Percentiles rank a stretch among this genome's conserved stretches.
These are phyloP conservation scores for Sarcophaga subvicina DNA, from an alignment of 2,888 invertebrate species.

Conservation along the genomic window DNA sequence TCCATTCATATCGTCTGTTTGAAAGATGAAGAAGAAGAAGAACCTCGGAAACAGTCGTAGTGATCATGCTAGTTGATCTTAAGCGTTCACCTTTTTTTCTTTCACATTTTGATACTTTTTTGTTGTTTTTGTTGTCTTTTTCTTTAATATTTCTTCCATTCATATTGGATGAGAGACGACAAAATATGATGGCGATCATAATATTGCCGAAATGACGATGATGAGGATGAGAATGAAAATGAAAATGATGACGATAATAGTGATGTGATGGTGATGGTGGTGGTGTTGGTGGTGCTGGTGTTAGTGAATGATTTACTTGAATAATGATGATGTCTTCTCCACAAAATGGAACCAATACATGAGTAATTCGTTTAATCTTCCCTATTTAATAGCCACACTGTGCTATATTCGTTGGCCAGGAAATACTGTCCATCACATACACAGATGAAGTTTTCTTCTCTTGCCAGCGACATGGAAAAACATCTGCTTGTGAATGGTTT, in stretches of 20 bases:
- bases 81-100: slow-evolving; percentile 55
- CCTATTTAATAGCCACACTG: neutral
- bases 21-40: slow-evolving; percentile 50
- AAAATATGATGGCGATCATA: slow-evolving; percentile 64
- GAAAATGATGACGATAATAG: slow-evolving; percentile 39
- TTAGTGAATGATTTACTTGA: slow-evolving; percentile 52
- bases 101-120: slow-evolving; percentile 39
- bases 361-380: slow-evolving; percentile 19
- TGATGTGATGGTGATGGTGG: slow-evolving; percentile 1
- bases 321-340: slow-evolving; percentile 68
- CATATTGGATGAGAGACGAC: slow-evolving; percentile 47
- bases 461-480: slow-evolving; percentile 55
- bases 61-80: slow-evolving; percentile 64
- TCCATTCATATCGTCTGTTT: slow-evolving; percentile 53
- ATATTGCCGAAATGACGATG: slow-evolving; percentile 49
- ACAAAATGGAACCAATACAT: slow-evolving; percentile 40
- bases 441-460: slow-evolving; percentile 39
- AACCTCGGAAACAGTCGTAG: slow-evolving; percentile 33
- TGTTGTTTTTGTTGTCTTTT: neutral
- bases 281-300: neutral
- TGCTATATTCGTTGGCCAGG: slow-evolving; percentile 64
- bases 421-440: slow-evolving; percentile 69
- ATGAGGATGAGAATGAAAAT: slow-evolving; percentile 45
- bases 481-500: slow-evolving; percentile 68
- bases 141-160: slow-evolving; percentile 30